Conservation (phyloP, 2,797 vertebrate genomes). For the Enteromius anoplus region DNA sequence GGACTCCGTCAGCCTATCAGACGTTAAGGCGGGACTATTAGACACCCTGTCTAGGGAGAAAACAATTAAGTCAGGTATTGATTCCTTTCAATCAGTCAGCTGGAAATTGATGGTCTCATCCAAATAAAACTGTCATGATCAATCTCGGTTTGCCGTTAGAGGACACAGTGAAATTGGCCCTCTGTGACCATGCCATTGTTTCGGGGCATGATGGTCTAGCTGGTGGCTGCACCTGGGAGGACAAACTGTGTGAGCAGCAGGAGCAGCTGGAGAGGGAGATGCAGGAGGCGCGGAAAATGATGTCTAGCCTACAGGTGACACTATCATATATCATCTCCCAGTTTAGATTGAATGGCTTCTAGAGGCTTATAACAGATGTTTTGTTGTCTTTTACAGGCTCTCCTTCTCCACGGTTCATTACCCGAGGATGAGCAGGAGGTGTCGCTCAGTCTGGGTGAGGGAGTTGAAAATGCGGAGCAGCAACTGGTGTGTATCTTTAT, state of each 20-base stretch:
- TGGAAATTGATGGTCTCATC: not conserved
- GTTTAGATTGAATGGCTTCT: not conserved
- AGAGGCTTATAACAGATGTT: not conserved
- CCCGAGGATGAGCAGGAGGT: conserved; percentile 92
- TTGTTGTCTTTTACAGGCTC: conserved; percentile 75
- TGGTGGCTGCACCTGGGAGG: conserved; percentile 81
- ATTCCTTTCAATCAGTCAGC: not conserved
- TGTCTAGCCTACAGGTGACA: conserved; percentile 92
- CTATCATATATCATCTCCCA: not conserved
- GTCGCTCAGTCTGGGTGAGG: conserved; percentile 81
- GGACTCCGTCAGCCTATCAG: conserved; percentile 75
- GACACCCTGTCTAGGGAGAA: conserved; percentile 74
- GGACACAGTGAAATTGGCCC: conserved; percentile 61
- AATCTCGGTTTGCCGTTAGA: conserved; percentile 64
- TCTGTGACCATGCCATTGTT: conserved; percentile 34
- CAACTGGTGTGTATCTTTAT: conserved; percentile 82
- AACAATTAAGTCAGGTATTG: conserved; percentile 50
- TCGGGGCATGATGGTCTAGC: conserved; percentile 49
- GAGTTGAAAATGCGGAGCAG: conserved; percentile 83
- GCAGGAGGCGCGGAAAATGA: conserved; percentile 94
- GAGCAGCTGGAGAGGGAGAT: conserved; percentile 92
- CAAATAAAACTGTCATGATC: not conserved
- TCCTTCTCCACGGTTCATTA: conserved; percentile 90
- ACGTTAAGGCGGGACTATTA: conserved; percentile 79
- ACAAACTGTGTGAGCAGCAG: conserved; percentile 87